Evolutionary conservation across 2,888 invertebrate species (phyloP), one percentile per base, ranked within the genome.

Genomic region (Latrodectus hesperus): DNA sequence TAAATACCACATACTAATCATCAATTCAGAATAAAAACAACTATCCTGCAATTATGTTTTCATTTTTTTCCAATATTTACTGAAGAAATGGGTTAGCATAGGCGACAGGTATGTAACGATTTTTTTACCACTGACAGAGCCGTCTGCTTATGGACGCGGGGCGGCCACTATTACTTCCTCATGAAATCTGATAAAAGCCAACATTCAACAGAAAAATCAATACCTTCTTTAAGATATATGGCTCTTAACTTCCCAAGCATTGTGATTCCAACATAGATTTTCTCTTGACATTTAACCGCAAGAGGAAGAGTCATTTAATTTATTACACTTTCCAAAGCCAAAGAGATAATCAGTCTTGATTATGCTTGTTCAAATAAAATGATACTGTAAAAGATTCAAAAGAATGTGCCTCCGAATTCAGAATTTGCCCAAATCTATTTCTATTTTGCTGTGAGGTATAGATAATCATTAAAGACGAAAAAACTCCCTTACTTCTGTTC

Each of bases 291-390:
- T 70, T 80, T 80, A 80, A 60, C 49, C 72, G 49, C 49, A 64
- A 51, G 64, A 80, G 71, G 49, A 72, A 55, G 80, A 72, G 52
- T 55, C 64, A 51, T 80, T 80, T 80, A 80, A 80, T 80, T 80
- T 80, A 80, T 80, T 80, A 64, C 51, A 26, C 52, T 64, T 80
- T 51, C 80, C 71, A 26, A 60, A 49, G n/a, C 71, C 71, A 71
- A 72, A 72, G 22, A 51, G 55, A 64, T 72, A 55, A 80, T 80
- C 64, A 64, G 71, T 80, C 80, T 80, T 80, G 71, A 80, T 80
- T 79, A 71, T n/a, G 64, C 55, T 60, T 71, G 53, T 71, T 53
- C 64, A 72, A 72, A 72, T 64, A 64, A 80, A 70, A 71, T 70
- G 72, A 80, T 64, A 80, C 12, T 60, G 60, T n/a, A 60, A 60